A percentile compares a stretch with the other conserved stretches of the same genome.
These are phyloP conservation scores for Anastrepha ludens DNA, from an alignment of 1,140 invertebrate genomes.

Conservation along the genomic window DNA sequence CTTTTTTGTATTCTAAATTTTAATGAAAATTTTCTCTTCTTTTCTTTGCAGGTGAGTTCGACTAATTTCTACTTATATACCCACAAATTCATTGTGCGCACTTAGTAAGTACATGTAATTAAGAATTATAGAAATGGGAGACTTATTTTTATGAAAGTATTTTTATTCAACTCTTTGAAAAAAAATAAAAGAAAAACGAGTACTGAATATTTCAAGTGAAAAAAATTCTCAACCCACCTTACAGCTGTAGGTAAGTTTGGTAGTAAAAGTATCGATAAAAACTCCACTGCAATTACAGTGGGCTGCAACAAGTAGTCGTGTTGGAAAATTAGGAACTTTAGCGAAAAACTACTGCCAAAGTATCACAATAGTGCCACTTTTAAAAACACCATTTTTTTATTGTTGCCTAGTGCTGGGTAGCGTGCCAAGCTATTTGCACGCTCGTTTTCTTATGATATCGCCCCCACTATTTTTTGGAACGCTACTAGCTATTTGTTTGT, in stretches of 20 bases:
- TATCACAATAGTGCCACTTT: slow-evolving; percentile 27
- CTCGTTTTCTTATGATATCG: neutral
- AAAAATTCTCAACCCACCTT: neutral
- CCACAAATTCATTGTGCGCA: neutral
- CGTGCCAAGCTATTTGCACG: neutral
- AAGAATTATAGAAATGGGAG: too few relatives aligned
- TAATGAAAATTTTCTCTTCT: neutral
- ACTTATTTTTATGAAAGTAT: too few relatives aligned
- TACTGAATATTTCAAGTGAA: neutral
- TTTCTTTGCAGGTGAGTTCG: neutral
- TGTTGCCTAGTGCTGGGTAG: neutral
- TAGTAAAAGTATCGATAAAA: neutral
- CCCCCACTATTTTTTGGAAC: neutral
- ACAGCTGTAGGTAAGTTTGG: too few relatives aligned
- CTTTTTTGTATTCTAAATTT: neutral
- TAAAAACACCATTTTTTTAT: neutral
- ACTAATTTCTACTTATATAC: neutral
- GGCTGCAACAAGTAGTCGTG: neutral
- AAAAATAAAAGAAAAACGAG: neutral
- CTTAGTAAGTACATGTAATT: too few relatives aligned
- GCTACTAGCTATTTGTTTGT: neutral
- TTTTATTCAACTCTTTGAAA: too few relatives aligned
- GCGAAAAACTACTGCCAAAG: slow-evolving; percentile 15
- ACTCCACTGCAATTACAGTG: neutral
- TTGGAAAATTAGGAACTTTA: slow-evolving; percentile 18